A percentile compares a stretch with the other conserved stretches of the same genome.
Conservation (phyloP, 2,113 vertebrate species). For the Chaenogobius annularis region DNA sequence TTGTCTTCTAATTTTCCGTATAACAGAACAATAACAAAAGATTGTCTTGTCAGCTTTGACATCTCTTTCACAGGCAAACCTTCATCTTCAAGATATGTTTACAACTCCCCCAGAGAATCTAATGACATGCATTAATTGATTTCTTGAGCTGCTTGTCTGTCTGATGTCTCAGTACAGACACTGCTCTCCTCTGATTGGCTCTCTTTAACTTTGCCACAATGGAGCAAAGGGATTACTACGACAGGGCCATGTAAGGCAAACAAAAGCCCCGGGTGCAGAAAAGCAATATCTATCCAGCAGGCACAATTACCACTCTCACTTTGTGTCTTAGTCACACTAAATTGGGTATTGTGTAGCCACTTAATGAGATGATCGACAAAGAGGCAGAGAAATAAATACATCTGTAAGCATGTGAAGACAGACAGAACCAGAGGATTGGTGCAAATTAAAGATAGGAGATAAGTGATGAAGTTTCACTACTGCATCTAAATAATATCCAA, state of each 20-base stretch:
- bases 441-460: not conserved
- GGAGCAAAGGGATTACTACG: slow-evolving; percentile 24
- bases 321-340: slow-evolving; percentile 17
- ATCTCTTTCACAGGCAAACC: not conserved
- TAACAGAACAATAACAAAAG: not conserved
- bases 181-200: slow-evolving; percentile 34
- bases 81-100: slow-evolving; percentile 22
- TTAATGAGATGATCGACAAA: slow-evolving; percentile 48
- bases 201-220: slow-evolving; percentile 14
- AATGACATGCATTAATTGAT: slow-evolving; percentile 36
- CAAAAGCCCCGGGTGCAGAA: slow-evolving; percentile 25
- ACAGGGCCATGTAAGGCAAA: slow-evolving; percentile 25
- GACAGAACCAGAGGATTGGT: slow-evolving; percentile 8
- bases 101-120: slow-evolving; percentile 8
- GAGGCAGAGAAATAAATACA: slow-evolving; percentile 35
- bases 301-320: slow-evolving; percentile 41
- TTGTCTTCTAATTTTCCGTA: not conserved
- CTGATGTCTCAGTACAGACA: slow-evolving; percentile 38
- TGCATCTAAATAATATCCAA: not conserved
- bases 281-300: slow-evolving; percentile 33
- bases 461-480: not conserved
- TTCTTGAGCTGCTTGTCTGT: slow-evolving; percentile 16
- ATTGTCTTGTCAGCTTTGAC: not conserved
- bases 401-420: slow-evolving; percentile 23
- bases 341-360: slow-evolving; percentile 24